Evolutionary conservation across 2,113 vertebrate species (phyloP), one percentile per base, ranked within the genome.

Genomic region (Mobula birostris): DNA sequence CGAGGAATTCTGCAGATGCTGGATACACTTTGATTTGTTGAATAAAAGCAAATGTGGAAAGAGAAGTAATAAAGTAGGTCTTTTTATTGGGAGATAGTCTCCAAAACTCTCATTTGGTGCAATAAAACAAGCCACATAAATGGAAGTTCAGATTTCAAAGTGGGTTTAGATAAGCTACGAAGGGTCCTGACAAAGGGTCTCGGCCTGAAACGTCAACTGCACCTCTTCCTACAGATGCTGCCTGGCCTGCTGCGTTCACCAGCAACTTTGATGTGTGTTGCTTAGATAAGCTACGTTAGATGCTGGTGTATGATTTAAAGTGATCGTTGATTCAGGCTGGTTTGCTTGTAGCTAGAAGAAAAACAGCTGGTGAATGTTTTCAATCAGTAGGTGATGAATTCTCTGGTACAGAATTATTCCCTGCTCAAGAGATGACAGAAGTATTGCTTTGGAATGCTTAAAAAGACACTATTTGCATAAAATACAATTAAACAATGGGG

Each of bases 351-450:
- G 24, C 91, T 48, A 48, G 40, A 70, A 27, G 72, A 48, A 74
- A 56, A 36, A 93, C 68, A 93, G 68, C 91, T 56, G 70, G n/a
- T 24, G 70, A 9, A 70, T 63, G 61, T 93, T 74, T 93, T 70
- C 70, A 93, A 93, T 93, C 68, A 93, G 66, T 36, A 74, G 91
- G 19, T 27, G 91, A 74, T 63, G 66, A 93, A 48, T 93, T 76
- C 19, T 74, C 21, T 29, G 24, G 32, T 70, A 56, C 70, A 74
- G 91, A 74, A 93, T 74, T 74, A 32, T 27, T 19, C 36, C 74
- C 2, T 0, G 24, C 40, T 74, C 12, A 76, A 24, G 21, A 56
- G 63, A 7, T 93, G 36, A 93, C 68, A n/a, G 85, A 90, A 66
- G 61, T 29, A 32, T 85, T 74, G 36, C 29, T 93, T 70, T 29